A percentile compares a stretch with the other conserved stretches of the same genome.
Evolutionary conservation across 2,888 invertebrate species (phyloP).

Genomic region (Drosophila falleni): DNA sequence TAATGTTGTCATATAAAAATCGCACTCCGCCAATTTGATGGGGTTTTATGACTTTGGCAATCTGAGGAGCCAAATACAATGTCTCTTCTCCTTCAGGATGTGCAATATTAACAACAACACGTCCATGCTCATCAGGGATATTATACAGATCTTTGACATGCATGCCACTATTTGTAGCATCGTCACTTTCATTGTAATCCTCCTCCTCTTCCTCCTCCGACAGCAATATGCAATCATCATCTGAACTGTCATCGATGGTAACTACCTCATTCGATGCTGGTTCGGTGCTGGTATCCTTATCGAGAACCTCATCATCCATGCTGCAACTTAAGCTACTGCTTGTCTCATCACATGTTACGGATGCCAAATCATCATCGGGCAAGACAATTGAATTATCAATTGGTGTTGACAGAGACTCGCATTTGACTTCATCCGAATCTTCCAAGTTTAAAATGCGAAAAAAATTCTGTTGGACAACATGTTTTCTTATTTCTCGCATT

Average conservation of each 20-base stretch:
- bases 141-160: slow-evolving; percentile 97
- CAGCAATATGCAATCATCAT: slow-evolving; percentile 94
- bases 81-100: slow-evolving; percentile 96
- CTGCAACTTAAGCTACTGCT: slow-evolving; percentile 72
- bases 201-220: slow-evolving; percentile 93
- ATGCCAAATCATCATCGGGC: slow-evolving; percentile 62
- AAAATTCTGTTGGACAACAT: slow-evolving; percentile 89
- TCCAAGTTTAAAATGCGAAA: slow-evolving; percentile 86
- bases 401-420: slow-evolving; percentile 38
- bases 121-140: slow-evolving; percentile 95
- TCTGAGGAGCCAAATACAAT: slow-evolving; percentile 96
- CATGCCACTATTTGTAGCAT: slow-evolving; percentile 95
- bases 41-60: slow-evolving; percentile 96
- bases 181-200: slow-evolving; percentile 89
- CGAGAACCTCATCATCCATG: slow-evolving; percentile 56
- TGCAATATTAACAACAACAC: slow-evolving; percentile 96
- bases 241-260: slow-evolving; percentile 91
- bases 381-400: slow-evolving; percentile 53
- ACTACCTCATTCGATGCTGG: slow-evolving; percentile 85
- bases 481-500: slow-evolving; percentile 92
- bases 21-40: slow-evolving; percentile 98
- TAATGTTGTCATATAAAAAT: slow-evolving; percentile 98
- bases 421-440: slow-evolving; percentile 65
- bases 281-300: slow-evolving; percentile 59
- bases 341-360: slow-evolving; percentile 66